Evolutionary conservation across 1,140 invertebrate genomes (phyloP), one percentile per base, ranked within the genome.

Genomic region (Drosophila asahinai): DNA sequence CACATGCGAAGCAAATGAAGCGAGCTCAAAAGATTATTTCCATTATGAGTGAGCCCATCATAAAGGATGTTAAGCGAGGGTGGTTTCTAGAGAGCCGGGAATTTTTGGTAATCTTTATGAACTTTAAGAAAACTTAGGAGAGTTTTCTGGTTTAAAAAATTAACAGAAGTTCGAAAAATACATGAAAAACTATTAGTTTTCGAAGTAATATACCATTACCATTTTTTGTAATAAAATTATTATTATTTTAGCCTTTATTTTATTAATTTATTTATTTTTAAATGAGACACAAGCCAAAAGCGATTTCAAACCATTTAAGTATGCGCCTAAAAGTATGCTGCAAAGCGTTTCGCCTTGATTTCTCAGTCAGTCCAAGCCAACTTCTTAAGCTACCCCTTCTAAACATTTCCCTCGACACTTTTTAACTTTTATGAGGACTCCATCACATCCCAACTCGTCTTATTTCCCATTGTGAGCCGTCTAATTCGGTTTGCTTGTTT

Each of bases 1-100:
- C 22, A 60, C 65, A 62, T 54, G 42, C 17, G 36, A 77, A 80
- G 66, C 84, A 87, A 84, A 87, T 87, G 84, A 89, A 89, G 84
- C 83, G 67, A 66, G 52, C 61, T 67, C 62, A 64, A 87, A 79
- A 78, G 77, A 84, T 89, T 76, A 87, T 87, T 89, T 72, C 65
- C 84, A 54, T 87, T 73, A 81, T 89, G 77, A 76, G 38, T 54
- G 48, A 45, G 61, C 60, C 60, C 71, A 73, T 73, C 71, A 73
- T 73, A 60, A 72, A 60, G 19, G 47, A 22, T 12, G 36, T 14
- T 36, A 4, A 42, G 22, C 66, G 70, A 52, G 70, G 70, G 70
- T 15, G 7, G 67, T 8, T 51, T 27, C 0, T 1, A 43, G 14
- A 27, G 2, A 51, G 15, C 4, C 7, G 5, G 0, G 2, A n/a